A percentile compares a stretch with the other conserved stretches of the same genome.
Conservation (phyloP, 2,888 invertebrate genomes). For the Molanna angustata region DNA sequence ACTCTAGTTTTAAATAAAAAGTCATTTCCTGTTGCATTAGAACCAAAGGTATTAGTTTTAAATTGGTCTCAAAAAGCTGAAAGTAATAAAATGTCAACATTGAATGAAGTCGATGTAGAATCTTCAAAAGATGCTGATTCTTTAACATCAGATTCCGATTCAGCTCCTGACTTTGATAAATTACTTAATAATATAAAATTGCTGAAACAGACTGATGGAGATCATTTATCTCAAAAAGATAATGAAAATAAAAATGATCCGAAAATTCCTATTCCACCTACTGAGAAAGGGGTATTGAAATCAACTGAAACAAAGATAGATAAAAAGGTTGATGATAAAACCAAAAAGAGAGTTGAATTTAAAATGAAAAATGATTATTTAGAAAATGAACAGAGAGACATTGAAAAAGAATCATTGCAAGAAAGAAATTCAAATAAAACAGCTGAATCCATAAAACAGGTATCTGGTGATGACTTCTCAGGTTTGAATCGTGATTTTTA, state of each 20-base stretch:
- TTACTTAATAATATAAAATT: constrained; percentile 7
- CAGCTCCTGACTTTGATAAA: constrained; percentile 9
- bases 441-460: too few relatives aligned
- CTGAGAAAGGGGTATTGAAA: constrained; percentile 4
- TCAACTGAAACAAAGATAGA: not conserved
- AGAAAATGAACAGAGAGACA: constrained; percentile 11
- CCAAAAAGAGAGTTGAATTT: constrained; percentile 17
- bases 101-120: constrained; percentile 47
- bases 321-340: constrained; percentile 11
- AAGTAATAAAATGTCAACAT: constrained; percentile 46
- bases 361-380: constrained; percentile 14
- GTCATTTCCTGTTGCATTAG: constrained; percentile 40
- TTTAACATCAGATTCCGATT: not conserved
- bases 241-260: not conserved
- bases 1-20: constrained; percentile 41
- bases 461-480: too few relatives aligned
- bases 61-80: constrained; percentile 37
- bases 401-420: constrained; percentile 4
- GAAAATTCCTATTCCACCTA: not conserved
- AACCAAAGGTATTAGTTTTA: constrained; percentile 42
- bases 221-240: not conserved
- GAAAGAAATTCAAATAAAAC: too few relatives aligned
- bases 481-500: too few relatives aligned
- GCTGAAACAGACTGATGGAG: constrained; percentile 5
- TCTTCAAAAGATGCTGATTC: constrained; percentile 4